Percentiles rank a stretch among this genome's conserved stretches.
Evolutionary conservation across 2,888 invertebrate species (phyloP).

Genomic region (Anoncus sp.): DNA sequence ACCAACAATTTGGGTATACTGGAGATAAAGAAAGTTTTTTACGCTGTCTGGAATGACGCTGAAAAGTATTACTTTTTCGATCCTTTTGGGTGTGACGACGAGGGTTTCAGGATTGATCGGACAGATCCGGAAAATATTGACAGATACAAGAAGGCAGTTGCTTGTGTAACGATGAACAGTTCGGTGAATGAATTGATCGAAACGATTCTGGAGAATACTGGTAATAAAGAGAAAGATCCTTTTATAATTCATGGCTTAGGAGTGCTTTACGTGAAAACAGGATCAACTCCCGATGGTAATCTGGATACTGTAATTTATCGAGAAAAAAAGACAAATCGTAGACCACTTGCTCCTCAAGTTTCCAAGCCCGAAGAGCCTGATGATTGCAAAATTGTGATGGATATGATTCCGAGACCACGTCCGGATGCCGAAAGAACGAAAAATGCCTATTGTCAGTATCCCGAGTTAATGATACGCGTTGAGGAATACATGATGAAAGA

Average conservation of each 20-base stretch:
- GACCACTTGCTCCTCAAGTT: slow-evolving; percentile 68
- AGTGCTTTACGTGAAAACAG: slow-evolving; percentile 78
- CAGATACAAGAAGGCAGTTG: slow-evolving; percentile 65
- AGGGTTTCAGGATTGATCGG: slow-evolving; percentile 75
- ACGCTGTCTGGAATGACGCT: slow-evolving; percentile 79
- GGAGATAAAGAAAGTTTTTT: slow-evolving; percentile 77
- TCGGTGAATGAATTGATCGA: slow-evolving; percentile 76
- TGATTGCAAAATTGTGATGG: slow-evolving; percentile 62
- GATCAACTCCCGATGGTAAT: slow-evolving; percentile 63
- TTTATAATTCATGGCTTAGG: slow-evolving; percentile 76
- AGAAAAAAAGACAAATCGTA: slow-evolving; percentile 74
- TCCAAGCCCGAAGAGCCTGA: slow-evolving; percentile 23
- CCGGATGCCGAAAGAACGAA: slow-evolving; percentile 57
- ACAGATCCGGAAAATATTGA: slow-evolving; percentile 64
- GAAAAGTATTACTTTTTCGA: slow-evolving; percentile 78
- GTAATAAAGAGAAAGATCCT: slow-evolving; percentile 76
- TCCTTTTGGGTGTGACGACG: slow-evolving; percentile 78
- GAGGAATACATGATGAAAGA: slow-evolving; percentile 72
- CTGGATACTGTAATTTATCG: slow-evolving; percentile 77
- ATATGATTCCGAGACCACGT: slow-evolving; percentile 72
- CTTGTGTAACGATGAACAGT: slow-evolving; percentile 79
- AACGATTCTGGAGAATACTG: slow-evolving; percentile 76
- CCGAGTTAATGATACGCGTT: slow-evolving; percentile 73
- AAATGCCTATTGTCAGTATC: slow-evolving; percentile 71
- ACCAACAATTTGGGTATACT: slow-evolving; percentile 71